Conservation (phyloP, 2,888 invertebrate genomes). For the Drosophila birchii region DNA sequence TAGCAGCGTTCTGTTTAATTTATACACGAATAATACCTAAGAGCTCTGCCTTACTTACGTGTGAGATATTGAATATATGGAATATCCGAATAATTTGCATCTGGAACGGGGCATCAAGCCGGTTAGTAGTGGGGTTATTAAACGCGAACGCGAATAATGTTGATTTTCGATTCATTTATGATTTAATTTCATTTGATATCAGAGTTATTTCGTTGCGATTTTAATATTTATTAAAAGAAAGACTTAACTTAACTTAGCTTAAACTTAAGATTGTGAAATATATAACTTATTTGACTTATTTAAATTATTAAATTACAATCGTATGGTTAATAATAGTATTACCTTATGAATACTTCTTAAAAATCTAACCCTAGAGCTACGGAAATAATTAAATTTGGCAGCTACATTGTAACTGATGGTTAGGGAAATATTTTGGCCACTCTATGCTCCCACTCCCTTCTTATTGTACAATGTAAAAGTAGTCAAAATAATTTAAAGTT, state of each 20-base stretch:
- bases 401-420: background rate
- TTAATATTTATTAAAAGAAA: background rate
- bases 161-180: constrained; percentile 22
- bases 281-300: background rate
- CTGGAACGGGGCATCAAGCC: constrained; percentile 83
- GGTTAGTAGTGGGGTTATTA: constrained; percentile 56
- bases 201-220: background rate
- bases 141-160: constrained; percentile 33
- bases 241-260: background rate
- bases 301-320: background rate
- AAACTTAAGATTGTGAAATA: background rate
- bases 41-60: constrained; percentile 86
- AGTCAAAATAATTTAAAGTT: constrained; percentile 76
- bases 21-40: constrained; percentile 28
- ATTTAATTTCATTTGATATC: background rate
- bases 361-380: constrained; percentile 5
- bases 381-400: constrained; percentile 28
- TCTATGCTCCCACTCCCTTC: constrained; percentile 19
- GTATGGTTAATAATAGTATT: too few species aligned
- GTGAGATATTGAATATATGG: constrained; percentile 88
- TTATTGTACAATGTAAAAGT: constrained; percentile 46
- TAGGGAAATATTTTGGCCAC: constrained; percentile 38
- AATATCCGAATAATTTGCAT: constrained; percentile 88
- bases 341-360: background rate
- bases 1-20: constrained; percentile 35